phyloP scores from a whole-genome alignment of 2,113 vertebrate genomes.

The Melanerpes formicivorus region DNA sequence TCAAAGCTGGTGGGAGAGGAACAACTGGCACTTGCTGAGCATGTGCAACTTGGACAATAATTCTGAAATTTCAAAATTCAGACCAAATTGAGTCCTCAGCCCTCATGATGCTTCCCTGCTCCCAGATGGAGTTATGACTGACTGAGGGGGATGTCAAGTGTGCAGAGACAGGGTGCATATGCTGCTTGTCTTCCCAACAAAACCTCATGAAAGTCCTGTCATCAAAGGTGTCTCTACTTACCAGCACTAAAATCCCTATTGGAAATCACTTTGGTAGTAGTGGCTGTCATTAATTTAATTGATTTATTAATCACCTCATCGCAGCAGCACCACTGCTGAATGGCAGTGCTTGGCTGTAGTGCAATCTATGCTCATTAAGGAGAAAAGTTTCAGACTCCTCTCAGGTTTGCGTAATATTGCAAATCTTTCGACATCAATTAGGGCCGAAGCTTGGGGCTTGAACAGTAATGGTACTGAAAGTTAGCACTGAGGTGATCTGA shows the following conservation, averaged over 20 bases:
- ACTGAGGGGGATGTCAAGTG: neutral
- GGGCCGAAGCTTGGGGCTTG: constrained; percentile 7
- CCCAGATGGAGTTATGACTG: neutral
- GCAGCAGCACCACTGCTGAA: neutral
- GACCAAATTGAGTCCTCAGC: neutral
- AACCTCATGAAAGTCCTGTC: rapidly evolving
- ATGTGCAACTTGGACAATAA: neutral
- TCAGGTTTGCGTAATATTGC: constrained; percentile 21
- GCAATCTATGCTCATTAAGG: neutral
- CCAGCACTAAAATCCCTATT: neutral
- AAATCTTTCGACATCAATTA: constrained; percentile 40
- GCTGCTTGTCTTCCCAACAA: neutral
- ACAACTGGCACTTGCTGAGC: neutral
- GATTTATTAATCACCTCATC: neutral
- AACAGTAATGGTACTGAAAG: constrained; percentile 16
- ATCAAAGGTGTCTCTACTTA: neutral
- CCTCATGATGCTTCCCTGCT: neutral
- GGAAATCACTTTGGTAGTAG: neutral
- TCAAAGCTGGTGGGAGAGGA: neutral
- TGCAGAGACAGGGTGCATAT: neutral
- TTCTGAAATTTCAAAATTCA: neutral
- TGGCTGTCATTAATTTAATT: neutral
- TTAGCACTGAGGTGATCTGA: constrained; percentile 17
- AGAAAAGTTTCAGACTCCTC: constrained; percentile 17
- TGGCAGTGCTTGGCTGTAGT: neutral